Evolutionary conservation across 2,888 invertebrate genomes (phyloP).

Genomic region (Dicycla oo): DNA sequence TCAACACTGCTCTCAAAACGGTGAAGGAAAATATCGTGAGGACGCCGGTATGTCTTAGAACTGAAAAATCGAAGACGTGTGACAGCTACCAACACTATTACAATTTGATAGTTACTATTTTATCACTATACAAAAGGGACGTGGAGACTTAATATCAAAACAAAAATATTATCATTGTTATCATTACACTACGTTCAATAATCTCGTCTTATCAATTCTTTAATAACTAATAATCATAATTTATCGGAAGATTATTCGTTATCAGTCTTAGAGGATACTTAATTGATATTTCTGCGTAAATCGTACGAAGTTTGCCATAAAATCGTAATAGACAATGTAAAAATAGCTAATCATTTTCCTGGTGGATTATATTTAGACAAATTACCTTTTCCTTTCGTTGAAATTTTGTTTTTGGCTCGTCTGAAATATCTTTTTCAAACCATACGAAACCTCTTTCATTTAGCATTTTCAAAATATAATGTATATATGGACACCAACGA

Average conservation of each 20-base stretch:
- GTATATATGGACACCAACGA: background rate
- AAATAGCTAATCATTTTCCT: slow-evolving; percentile 18
- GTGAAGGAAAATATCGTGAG: too few relatives aligned
- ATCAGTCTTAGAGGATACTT: slow-evolving; percentile 53
- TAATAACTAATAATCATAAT: slow-evolving; percentile 44
- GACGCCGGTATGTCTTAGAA: too few relatives aligned
- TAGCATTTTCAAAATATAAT: background rate
- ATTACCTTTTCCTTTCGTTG: background rate
- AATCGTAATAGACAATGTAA: background rate
- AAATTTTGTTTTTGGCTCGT: background rate
- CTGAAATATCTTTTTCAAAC: background rate
- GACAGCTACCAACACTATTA: too few relatives aligned
- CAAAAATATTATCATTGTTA: slow-evolving; percentile 49
- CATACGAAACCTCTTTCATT: background rate
- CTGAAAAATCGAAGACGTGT: too few relatives aligned
- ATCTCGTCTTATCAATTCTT: slow-evolving; percentile 42
- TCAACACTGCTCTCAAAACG: too few relatives aligned
- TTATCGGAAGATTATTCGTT: slow-evolving; percentile 51
- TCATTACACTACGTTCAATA: slow-evolving; percentile 39
- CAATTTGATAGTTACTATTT: background rate
- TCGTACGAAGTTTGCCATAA: slow-evolving; percentile 13
- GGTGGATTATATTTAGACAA: background rate
- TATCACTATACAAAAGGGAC: slow-evolving; percentile 2
- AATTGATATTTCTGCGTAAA: slow-evolving; percentile 48
- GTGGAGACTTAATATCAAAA: slow-evolving; percentile 32